Base-by-base conservation (phyloP, 2,113 vertebrate species). In the Grammomys surdaster region DNA sequence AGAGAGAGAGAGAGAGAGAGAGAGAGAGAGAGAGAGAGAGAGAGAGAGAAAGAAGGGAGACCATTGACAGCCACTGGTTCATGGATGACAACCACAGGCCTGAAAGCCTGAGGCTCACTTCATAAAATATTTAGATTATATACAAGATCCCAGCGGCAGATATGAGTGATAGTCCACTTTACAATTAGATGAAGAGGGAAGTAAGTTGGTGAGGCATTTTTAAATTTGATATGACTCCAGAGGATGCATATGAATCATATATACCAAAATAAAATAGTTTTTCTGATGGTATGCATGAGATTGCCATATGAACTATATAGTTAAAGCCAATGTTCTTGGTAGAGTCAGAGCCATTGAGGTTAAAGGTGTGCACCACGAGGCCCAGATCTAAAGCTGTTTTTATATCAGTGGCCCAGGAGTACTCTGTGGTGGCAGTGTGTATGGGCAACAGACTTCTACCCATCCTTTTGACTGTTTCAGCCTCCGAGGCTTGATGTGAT, bases 1-100 rank as follows among this genome's bases (percentile, higher is more conserved):
- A n/a, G n/a, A n/a, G n/a, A n/a, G n/a, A 26, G 22, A 75, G 40
- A 46, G 17, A 6, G 5, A 19, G 12, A 20, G 19, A 16, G 19
- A 4, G 20, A 14, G 4, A 4, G 17, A 19, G 7, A 5, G 4
- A 4, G 19, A 10, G 19, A 4, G 5, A 5, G 5, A 17, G 4
- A 17, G 5, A 5, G 5, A 17, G 1, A 19, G 20, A 5, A 20
- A 5, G 5, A 5, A 19, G 5, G 13, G 19, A 58, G 1, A 5
- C n/a, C 51, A 56, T 5, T 7, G 1, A 4, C 56, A 17, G 4
- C 51, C 19, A 56, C n/a, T n/a, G 51, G 56, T 36, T 36, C 4
- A 0, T 81, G 31, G 4, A n/a, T 54, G 7, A 2, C 17, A 51
- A 56, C 51, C 20, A 36, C 19, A 36, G 43, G 28, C 40, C 78